Conservation (phyloP, 2,888 invertebrate species). For the Ceramica pisi region DNA sequence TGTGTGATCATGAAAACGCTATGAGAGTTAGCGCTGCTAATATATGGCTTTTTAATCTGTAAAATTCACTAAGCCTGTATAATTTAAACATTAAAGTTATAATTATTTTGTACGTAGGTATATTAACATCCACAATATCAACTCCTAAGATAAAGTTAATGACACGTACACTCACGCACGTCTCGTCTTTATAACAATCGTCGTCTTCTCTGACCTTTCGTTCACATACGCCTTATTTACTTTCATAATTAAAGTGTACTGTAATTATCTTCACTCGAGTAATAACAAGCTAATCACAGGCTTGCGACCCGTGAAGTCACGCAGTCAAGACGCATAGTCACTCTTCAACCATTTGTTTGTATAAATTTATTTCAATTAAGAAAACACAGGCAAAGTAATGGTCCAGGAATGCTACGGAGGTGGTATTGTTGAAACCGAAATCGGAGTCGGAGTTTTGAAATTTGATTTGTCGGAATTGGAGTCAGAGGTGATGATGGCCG, state of each 20-base stretch:
- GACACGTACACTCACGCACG: background rate
- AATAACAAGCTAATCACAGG: constrained; percentile 24
- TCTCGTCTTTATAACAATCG: background rate
- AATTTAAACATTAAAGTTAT: no score
- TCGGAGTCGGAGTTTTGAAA: background rate
- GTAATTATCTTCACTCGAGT: constrained; percentile 10
- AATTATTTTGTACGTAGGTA: no score
- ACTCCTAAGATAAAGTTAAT: constrained; percentile 3
- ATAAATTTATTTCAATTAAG: constrained; percentile 48
- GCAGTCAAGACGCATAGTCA: constrained; percentile 22
- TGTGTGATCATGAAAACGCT: no score
- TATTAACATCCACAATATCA: no score
- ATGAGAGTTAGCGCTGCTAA: no score
- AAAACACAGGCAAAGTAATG: constrained; percentile 37
- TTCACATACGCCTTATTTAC: constrained; percentile 8
- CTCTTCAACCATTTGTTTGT: constrained; percentile 24
- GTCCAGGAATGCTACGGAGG: background rate
- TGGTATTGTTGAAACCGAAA: no score
- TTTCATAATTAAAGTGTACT: constrained; percentile 28
- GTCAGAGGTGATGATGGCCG: no score
- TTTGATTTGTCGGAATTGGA: no score
- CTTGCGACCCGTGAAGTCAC: background rate
- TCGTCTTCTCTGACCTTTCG: constrained; percentile 4
- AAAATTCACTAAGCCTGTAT: no score
- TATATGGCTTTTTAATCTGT: no score